Evolutionary conservation across 2,888 invertebrate genomes (phyloP), one percentile per base, ranked within the genome.

Genomic region (Drepana falcataria): DNA sequence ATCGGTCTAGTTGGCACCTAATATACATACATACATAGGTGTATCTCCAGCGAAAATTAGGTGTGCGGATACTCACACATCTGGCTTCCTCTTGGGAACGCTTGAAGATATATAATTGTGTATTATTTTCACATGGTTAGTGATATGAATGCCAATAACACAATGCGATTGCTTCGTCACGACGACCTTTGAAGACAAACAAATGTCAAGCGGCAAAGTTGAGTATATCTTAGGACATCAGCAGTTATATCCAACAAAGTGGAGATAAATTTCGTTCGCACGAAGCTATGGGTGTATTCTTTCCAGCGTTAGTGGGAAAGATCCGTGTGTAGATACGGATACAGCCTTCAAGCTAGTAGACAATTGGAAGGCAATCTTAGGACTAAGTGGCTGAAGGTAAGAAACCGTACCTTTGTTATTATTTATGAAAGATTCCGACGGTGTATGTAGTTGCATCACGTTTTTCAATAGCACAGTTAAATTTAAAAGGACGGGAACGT

Each of bases 201-300:
- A 21, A 33, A 40, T 51, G 40, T 40, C 51, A 40, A 34, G 21
- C 7, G 49, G 49, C 6, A 7, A 40, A 9, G 44, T 44, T 51
- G 34, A 40, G 6, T 33, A 40, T 51, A 51, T 51, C 51, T 7
- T 7, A 41, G 40, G 51, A 0, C 34, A 51, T 51, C 51, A 7
- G 21, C 35, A 40, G 51, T 40, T 51, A 34, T 40, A 49, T 33
- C 49, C 51, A 40, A 40, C 40, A 40, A 40, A 34, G 40, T 51
- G 33, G 6, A 51, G 51, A 51, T 51, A 51, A 51, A 41, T 40
- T 40, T 37, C 34, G 51, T 40, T 34, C 51, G 21, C 51, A 51
- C 40, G 51, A 49, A 21, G 35, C 6, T 49, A 9, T 44, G 6
- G 9, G 3, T 9, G 44, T 44, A 44, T 44, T 44, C 44, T 44